Conservation (phyloP, 2,888 invertebrate species). For the Teinopalpus imperialis region DNA sequence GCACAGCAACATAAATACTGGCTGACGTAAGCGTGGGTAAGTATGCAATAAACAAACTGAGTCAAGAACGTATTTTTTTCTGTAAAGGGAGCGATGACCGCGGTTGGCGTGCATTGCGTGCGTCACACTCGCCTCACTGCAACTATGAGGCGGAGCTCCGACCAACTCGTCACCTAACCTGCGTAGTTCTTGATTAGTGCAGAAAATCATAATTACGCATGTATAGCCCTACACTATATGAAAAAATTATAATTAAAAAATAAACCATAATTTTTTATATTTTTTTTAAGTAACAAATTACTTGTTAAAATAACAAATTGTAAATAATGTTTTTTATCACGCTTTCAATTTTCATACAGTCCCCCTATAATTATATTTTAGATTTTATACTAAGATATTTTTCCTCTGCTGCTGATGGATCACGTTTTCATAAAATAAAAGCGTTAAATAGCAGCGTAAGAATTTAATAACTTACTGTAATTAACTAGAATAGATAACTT, state of each 20-base stretch:
- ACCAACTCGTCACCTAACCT: slow-evolving; percentile 19
- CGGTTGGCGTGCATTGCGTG: slow-evolving; percentile 50
- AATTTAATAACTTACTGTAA: no score
- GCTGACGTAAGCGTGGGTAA: slow-evolving; percentile 45
- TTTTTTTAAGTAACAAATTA: no score
- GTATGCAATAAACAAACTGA: slow-evolving; percentile 58
- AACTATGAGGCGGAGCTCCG: slow-evolving; percentile 21
- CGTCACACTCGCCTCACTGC: slow-evolving; percentile 37
- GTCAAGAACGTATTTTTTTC: slow-evolving; percentile 59
- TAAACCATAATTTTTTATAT: no score
- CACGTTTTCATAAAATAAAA: no score
- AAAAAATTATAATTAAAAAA: background rate
- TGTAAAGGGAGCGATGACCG: slow-evolving; percentile 70
- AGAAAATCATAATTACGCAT: slow-evolving; percentile 18
- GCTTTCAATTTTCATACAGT: no score
- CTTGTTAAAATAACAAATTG: no score
- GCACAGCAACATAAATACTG: slow-evolving; percentile 35
- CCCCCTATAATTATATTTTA: no score
- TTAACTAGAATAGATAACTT: no score
- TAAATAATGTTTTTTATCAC: no score
- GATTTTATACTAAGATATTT: no score
- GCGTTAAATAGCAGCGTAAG: no score
- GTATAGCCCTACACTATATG: background rate
- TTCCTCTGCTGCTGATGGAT: no score
- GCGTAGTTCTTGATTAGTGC: slow-evolving; percentile 10